Evolutionary conservation across 2,113 vertebrate genomes (phyloP), one percentile per base, ranked within the genome.

Genomic region (Equus quagga): DNA sequence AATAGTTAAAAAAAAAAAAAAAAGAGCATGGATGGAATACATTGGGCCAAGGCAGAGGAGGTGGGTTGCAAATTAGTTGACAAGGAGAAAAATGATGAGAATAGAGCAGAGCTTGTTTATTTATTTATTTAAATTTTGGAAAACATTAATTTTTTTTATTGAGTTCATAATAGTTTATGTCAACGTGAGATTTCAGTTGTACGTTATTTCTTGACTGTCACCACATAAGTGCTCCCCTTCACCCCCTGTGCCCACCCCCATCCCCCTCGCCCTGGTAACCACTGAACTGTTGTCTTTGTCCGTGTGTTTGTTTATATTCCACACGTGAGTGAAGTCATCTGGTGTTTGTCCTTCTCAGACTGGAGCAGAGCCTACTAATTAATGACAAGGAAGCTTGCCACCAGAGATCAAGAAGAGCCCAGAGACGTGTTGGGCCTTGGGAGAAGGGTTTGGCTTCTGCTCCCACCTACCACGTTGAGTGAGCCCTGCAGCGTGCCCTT

Each of bases 11-110:
- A 41, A 41, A 41, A 41, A 36, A 36, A 41, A 41, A 41, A 41
- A 41, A 83, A 84, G 70, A 91, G 76, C 58, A 58, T 6, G 75
- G 58, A 80, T 86, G n/a, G 36, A 79, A 92, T 67, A 31, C 2
- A 79, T 51, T 73, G 36, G 64, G 60, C 51, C 10, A 2, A 88
- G 49, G 18, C 51, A 88, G 36, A 54, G 23, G 23, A 82, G 33
- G 8, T 54, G 6, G 18, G 21, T 21, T 67, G 3, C 78, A 87
- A 82, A 91, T 81, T 64, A 82, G 89, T 33, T 91, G 82, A 72
- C 51, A 94, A 87, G 46, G 33, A 87, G 83, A 92, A 96, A 78
- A 56, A 72, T 46, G 13, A 41, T 60, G 73, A 94, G 67, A 90
- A 41, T 33, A 49, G 36, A 93, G 21, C 13, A 60, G 13, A 91